Evolutionary conservation across 2,797 vertebrate species (phyloP), one percentile per base, ranked within the genome.

Genomic region (Danio kyathit): DNA sequence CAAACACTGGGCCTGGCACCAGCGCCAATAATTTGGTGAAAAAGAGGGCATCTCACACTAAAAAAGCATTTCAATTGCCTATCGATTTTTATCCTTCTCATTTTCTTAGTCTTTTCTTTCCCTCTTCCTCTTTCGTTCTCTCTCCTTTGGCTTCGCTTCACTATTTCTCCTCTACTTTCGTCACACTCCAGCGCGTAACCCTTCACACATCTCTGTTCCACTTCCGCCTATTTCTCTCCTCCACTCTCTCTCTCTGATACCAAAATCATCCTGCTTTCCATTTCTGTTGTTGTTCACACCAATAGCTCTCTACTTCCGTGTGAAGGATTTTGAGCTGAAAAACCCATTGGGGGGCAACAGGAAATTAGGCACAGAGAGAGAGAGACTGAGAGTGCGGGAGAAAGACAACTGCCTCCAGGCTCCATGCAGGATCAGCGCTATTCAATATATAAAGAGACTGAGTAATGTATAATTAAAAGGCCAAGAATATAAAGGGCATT

Each of bases 391-490:
- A 1, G 5, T 8, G 13, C 51, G 29, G 61, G 38, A 65, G 70
- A 79, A 16, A 73, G 77, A 82, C 80, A 65, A 60, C 63, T 79
- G 78, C 84, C 81, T 86, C 74, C 67, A 76, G 85, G 84, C 84
- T 75, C 72, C 44, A 74, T 79, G 76, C 82, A 79, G 82, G 79
- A 86, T 87, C 83, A 85, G 86, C 71, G 81, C 79, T 84, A 77
- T 83, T 88, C 86, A 87, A 86, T 87, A 83, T 82, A 83, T 87
- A 87, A 89, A 88, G 78, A 85, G 82, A 84, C 61, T 54, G 69
- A 85, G 73, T 69, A 12, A 79, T 87, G 0, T 51, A 74, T 83
- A 86, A 49, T 86, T 88, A 76, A 89, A 84, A 89, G 82, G 14
- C 71, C 73, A 80, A 74, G 79, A 87, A 88, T 89, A 88, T 87